phyloP scores from a whole-genome alignment of 2,113 vertebrate species.

The Calcarius ornatus region DNA sequence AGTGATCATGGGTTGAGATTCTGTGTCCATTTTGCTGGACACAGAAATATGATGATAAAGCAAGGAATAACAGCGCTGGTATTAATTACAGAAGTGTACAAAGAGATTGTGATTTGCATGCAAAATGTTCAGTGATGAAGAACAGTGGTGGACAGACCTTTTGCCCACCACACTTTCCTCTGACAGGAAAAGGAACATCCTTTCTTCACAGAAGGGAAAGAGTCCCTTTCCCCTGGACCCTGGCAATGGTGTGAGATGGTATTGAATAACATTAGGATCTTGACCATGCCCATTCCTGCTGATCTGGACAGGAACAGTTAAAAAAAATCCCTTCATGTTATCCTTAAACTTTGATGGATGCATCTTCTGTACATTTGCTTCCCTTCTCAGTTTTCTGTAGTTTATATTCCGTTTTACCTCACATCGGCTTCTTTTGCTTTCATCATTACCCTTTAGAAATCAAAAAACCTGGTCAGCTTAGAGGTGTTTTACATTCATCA shows the following conservation, averaged over 20 bases:
- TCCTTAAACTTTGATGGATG: background rate
- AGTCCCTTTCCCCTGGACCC: background rate
- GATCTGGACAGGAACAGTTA: background rate
- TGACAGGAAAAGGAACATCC: background rate
- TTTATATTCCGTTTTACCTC: background rate
- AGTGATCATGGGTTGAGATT: background rate
- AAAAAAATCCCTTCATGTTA: background rate
- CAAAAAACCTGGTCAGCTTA: background rate
- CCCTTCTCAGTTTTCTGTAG: background rate
- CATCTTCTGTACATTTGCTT: background rate
- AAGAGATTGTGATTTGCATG: background rate
- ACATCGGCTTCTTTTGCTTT: background rate
- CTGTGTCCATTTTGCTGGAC: background rate
- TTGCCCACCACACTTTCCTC: accelerated
- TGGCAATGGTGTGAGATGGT: background rate
- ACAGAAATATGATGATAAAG: background rate
- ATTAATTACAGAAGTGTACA: background rate
- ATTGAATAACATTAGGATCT: too few species aligned
- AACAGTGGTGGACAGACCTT: background rate
- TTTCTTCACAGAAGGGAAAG: background rate
- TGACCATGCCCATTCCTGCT: background rate
- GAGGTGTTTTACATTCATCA: background rate
- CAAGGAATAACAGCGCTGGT: background rate
- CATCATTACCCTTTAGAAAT: background rate
- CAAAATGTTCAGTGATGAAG: background rate